Conservation (phyloP, 1,140 invertebrate species). For the Drosophila rhopaloa region DNA sequence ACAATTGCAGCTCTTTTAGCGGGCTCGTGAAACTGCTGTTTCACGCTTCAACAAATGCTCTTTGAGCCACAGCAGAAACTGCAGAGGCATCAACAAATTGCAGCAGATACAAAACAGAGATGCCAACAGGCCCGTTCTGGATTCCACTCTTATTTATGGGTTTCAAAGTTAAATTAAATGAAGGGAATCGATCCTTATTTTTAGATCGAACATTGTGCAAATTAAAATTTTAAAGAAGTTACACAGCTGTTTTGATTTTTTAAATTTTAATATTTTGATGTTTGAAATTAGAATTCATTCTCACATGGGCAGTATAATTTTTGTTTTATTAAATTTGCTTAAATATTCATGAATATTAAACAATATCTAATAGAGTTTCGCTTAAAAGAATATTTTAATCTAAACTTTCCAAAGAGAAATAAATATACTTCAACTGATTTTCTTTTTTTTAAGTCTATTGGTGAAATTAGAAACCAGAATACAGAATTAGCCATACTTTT, state of each 20-base stretch:
- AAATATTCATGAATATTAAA: no score
- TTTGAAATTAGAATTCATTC: no score
- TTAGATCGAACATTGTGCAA: not conserved
- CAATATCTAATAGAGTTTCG: no score
- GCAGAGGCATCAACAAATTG: slow-evolving; percentile 56
- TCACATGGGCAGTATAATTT: no score
- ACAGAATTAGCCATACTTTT: not conserved
- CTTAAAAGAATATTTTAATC: no score
- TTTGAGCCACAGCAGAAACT: slow-evolving; percentile 49
- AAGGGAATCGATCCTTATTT: not conserved
- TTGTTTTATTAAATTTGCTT: no score
- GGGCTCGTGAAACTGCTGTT: slow-evolving; percentile 78
- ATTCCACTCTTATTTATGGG: slow-evolving; percentile 11
- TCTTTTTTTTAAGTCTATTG: no score
- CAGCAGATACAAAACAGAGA: slow-evolving; percentile 40
- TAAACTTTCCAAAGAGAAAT: no score
- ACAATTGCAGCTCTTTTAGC: slow-evolving; percentile 48
- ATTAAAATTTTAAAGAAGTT: not conserved
- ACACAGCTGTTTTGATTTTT: no score
- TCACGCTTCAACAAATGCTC: slow-evolving; percentile 77
- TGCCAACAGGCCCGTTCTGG: slow-evolving; percentile 12
- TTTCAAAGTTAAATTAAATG: slow-evolving; percentile 3
- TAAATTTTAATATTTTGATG: no score
- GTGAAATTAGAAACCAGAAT: slow-evolving; percentile 10
- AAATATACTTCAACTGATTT: no score